Evolutionary conservation across 2,797 vertebrate species (phyloP).

Genomic region (Synaphobranchus kaupii): DNA sequence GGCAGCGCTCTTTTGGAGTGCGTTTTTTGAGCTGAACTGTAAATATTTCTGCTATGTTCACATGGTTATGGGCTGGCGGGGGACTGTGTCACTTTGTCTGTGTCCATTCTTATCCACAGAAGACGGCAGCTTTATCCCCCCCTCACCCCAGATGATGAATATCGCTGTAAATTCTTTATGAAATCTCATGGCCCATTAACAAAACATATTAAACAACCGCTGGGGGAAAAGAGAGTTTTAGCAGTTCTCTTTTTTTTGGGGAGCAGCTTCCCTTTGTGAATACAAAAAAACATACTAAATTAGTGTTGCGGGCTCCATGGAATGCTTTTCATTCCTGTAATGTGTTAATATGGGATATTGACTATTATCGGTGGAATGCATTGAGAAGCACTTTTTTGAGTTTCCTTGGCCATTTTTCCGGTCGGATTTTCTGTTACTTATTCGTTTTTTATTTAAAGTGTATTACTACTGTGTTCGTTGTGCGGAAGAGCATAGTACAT

Average conservation of each 20-base stretch:
- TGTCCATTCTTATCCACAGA: background rate
- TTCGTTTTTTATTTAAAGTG: background rate
- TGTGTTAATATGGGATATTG: background rate
- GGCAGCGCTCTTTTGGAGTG: background rate
- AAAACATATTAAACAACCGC: background rate
- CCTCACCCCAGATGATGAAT: conserved; percentile 9
- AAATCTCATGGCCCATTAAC: background rate
- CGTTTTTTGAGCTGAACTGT: conserved; percentile 11
- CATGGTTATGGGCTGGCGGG: conserved; percentile 17
- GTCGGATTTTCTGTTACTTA: too few relatives aligned
- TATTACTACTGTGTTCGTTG: background rate
- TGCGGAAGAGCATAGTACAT: background rate
- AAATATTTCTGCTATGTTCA: conserved; percentile 25
- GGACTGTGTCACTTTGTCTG: conserved; percentile 6
- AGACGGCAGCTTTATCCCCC: background rate
- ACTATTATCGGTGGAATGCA: background rate
- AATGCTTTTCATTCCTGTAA: background rate
- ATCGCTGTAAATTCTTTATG: background rate
- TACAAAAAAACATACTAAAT: background rate
- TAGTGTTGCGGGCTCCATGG: background rate
- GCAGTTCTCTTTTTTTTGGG: background rate
- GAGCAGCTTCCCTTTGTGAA: background rate
- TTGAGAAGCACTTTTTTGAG: background rate
- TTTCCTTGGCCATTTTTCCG: background rate
- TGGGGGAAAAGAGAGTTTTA: background rate